Percentiles rank a stretch among this genome's conserved stretches.
Evolutionary conservation across 2,113 vertebrate species (phyloP).

Genomic region (Anarhynchus alexandrinus): DNA sequence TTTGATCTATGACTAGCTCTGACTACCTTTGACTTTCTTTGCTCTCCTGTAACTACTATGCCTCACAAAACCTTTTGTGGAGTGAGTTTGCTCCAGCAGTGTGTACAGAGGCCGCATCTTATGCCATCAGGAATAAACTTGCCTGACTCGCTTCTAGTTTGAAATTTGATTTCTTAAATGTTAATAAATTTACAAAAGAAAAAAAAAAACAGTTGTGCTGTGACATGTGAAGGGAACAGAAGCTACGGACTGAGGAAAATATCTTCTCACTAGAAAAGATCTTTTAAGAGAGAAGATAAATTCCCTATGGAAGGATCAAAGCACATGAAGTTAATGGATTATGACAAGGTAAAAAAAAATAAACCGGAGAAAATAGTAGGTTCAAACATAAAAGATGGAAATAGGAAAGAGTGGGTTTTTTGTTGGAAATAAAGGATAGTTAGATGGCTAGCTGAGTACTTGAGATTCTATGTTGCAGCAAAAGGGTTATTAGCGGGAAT

Average conservation of each 20-base stretch:
- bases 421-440: neutral
- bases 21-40: neutral
- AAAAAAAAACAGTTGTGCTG: neutral
- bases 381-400: neutral
- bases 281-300: conserved; percentile 10
- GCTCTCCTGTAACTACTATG: neutral
- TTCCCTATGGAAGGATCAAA: conserved; percentile 22
- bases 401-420: neutral
- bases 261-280: neutral
- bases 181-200: neutral
- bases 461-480: neutral
- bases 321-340: neutral
- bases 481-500: neutral
- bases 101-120: neutral
- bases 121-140: neutral
- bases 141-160: neutral
- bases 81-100: neutral
- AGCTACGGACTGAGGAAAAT: neutral
- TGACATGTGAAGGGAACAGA: neutral
- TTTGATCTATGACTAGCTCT: neutral
- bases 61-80: neutral
- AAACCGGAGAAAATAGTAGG: neutral
- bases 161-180: neutral
- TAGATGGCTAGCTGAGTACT: neutral
- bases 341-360: neutral